A percentile compares a stretch with the other conserved stretches of the same genome.
Conservation (phyloP, 2,888 invertebrate genomes). For the Sarcophaga caerulescens region DNA sequence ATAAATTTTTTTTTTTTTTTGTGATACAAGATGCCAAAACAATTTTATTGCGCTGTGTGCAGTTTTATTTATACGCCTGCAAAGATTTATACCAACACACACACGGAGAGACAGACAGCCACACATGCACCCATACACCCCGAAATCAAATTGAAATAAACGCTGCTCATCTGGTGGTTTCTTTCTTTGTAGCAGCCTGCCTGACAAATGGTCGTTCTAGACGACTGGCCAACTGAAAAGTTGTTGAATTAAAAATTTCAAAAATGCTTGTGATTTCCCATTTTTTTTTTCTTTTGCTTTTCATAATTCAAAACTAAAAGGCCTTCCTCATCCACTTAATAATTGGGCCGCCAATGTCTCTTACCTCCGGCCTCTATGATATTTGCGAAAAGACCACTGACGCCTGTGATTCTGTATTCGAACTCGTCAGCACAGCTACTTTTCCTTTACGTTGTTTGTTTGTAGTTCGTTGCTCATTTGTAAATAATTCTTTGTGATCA, state of each 20-base stretch:
- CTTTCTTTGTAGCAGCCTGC: too few species aligned
- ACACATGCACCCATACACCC: background rate
- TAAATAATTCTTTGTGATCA: background rate
- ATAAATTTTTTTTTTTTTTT: constrained; percentile 65
- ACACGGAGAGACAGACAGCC: too few species aligned
- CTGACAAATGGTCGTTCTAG: background rate
- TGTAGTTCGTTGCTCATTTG: constrained; percentile 13
- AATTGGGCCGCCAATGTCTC: background rate
- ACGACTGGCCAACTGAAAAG: background rate
- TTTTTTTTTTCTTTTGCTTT: background rate
- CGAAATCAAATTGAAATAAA: constrained; percentile 47
- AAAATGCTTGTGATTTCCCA: background rate
- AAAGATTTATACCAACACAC: constrained; percentile 39
- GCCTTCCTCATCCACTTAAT: background rate
- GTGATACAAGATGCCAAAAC: constrained; percentile 66
- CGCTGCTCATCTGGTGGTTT: constrained; percentile 16
- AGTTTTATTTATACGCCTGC: constrained; percentile 61
- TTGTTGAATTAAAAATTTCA: background rate
- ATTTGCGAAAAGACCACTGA: background rate
- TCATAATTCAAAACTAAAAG: constrained; percentile 41
- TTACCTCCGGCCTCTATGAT: too few species aligned
- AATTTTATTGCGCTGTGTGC: constrained; percentile 64
- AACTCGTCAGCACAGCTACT: background rate
- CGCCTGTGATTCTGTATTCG: background rate
- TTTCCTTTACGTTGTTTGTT: background rate